phyloP scores from a whole-genome alignment of 2,888 invertebrate genomes.

The Cataglyphis albicans region DNA sequence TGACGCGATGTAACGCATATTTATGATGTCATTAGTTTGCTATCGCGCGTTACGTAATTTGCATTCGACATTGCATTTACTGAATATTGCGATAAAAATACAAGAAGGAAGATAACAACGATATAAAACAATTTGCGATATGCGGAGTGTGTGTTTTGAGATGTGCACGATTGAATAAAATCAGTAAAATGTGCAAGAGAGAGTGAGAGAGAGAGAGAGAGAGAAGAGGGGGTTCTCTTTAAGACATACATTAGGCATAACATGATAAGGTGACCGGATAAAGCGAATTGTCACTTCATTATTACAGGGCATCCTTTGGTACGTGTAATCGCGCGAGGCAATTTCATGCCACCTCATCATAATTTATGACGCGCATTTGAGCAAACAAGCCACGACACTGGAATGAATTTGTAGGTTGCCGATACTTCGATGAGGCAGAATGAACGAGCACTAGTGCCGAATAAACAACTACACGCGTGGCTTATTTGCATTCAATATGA shows the following conservation, averaged over 20 bases:
- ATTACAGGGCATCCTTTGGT: neutral
- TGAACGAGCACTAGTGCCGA: constrained; percentile 66
- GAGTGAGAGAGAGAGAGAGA: too few relatives aligned
- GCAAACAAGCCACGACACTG: constrained; percentile 53
- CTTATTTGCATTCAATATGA: constrained; percentile 75
- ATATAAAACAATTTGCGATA: neutral
- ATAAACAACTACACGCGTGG: constrained; percentile 71
- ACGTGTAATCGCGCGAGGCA: constrained; percentile 41
- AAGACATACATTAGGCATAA: neutral
- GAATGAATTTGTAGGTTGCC: constrained; percentile 67
- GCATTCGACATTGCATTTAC: constrained; percentile 27
- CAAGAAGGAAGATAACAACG: neutral
- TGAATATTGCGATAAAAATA: constrained; percentile 2
- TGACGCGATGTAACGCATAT: constrained; percentile 49
- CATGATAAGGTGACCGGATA: neutral
- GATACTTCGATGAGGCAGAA: constrained; percentile 56
- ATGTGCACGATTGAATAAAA: neutral
- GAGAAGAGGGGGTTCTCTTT: neutral
- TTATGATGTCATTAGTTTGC: constrained; percentile 52
- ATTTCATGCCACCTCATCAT: constrained; percentile 49
- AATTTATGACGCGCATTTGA: constrained; percentile 56
- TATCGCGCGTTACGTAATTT: constrained; percentile 10
- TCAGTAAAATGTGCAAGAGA: neutral
- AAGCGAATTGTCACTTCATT: constrained; percentile 28
- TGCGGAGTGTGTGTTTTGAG: neutral